phyloP scores from a whole-genome alignment of 2,888 invertebrate genomes.

The Cactoblastis cactorum region DNA sequence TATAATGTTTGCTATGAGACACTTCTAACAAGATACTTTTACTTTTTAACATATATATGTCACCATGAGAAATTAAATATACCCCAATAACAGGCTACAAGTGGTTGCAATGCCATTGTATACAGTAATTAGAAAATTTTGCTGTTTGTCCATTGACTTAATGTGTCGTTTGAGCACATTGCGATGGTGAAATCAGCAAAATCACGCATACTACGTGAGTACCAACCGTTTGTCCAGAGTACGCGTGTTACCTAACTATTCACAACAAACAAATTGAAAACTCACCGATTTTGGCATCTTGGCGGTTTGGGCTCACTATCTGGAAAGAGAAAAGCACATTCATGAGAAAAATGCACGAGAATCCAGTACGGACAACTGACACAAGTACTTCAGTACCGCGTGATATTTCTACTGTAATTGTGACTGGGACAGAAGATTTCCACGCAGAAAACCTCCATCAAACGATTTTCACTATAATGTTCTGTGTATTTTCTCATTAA shows the following conservation, averaged over 20 bases:
- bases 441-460: conserved; percentile 24
- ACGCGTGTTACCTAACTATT: conserved; percentile 15
- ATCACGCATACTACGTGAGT: conserved; percentile 38
- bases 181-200: conserved; percentile 65
- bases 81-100: background rate
- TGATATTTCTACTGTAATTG: conserved; percentile 45
- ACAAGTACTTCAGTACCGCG: conserved; percentile 39
- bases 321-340: conserved; percentile 57
- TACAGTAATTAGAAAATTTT: conserved; percentile 23
- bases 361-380: conserved; percentile 38
- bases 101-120: conserved; percentile 13
- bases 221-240: conserved; percentile 24
- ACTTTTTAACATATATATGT: conserved; percentile 26
- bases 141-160: conserved; percentile 39
- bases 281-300: conserved; percentile 84
- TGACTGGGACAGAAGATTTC: conserved; percentile 35
- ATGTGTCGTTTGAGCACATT: conserved; percentile 54
- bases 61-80: background rate
- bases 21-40: conserved; percentile 30
- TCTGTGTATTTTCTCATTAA: conserved; percentile 44
- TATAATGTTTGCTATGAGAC: conserved; percentile 20
- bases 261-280: conserved; percentile 31
- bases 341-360: conserved; percentile 43
- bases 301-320: conserved; percentile 73
- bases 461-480: conserved; percentile 24